Evolutionary conservation across 2,113 vertebrate species (phyloP).

Genomic region (Parus major): DNA sequence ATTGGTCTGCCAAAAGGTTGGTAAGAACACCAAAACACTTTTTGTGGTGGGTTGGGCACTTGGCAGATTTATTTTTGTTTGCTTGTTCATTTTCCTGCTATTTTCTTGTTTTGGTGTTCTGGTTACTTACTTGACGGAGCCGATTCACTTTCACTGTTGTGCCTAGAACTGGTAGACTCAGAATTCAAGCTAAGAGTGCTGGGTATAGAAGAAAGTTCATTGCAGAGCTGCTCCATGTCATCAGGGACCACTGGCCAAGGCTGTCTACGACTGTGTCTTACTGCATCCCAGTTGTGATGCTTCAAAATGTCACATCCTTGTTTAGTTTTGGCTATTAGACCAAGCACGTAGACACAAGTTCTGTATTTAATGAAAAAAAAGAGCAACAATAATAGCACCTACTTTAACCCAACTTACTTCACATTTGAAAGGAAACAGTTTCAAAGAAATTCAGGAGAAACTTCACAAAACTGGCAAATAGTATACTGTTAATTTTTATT

Average conservation of each 20-base stretch:
- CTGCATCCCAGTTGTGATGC: slow-evolving; percentile 91
- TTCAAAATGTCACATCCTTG: slow-evolving; percentile 96
- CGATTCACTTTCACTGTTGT: slow-evolving; percentile 98
- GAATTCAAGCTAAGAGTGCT: slow-evolving; percentile 90
- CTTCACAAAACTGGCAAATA: neutral
- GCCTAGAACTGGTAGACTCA: slow-evolving; percentile 93
- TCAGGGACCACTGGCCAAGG: slow-evolving; percentile 95
- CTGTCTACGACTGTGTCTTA: slow-evolving; percentile 92
- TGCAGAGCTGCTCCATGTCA: slow-evolving; percentile 88
- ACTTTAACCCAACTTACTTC: neutral
- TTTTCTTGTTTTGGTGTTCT: neutral
- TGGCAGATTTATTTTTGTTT: neutral
- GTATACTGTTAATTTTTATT: neutral
- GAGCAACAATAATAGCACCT: neutral
- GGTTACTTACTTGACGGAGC: slow-evolving; percentile 86
- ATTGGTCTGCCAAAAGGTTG: neutral
- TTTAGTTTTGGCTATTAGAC: slow-evolving; percentile 94
- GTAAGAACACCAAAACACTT: neutral
- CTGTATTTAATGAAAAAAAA: slow-evolving; percentile 71
- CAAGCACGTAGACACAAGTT: slow-evolving; percentile 93
- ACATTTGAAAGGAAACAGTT: neutral
- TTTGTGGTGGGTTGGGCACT: neutral
- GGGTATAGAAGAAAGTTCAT: slow-evolving; percentile 83
- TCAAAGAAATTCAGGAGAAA: neutral
- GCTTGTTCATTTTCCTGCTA: neutral